A percentile compares a stretch with the other conserved stretches of the same genome.
Conservation (phyloP, 2,888 invertebrate species). For the Netelia inedita region DNA sequence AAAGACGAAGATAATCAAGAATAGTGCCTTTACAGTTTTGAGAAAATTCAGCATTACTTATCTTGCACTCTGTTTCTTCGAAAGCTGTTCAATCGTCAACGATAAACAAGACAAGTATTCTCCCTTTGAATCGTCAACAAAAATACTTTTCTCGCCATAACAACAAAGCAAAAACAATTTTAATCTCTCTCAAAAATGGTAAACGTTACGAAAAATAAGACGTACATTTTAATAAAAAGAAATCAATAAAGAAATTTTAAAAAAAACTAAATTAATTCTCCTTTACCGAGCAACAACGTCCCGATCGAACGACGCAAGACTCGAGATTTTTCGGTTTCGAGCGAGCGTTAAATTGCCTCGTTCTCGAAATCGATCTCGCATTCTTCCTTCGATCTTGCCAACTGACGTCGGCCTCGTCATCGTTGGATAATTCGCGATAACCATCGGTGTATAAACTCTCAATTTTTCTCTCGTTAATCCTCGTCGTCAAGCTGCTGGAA, state of each 20-base stretch:
- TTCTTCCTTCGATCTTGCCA: constrained; percentile 34
- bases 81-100: background rate
- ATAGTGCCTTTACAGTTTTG: background rate
- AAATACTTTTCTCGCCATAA: background rate
- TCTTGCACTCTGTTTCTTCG: background rate
- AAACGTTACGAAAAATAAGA: background rate
- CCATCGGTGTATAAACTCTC: background rate
- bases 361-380: constrained; percentile 16
- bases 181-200: constrained; percentile 12
- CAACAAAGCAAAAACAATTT: background rate
- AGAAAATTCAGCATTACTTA: background rate
- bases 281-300: constrained; percentile 67
- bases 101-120: background rate
- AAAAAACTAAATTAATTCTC: constrained; percentile 40
- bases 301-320: constrained; percentile 46
- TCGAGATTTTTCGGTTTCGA: constrained; percentile 14
- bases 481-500: constrained; percentile 21
- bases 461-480: constrained; percentile 47
- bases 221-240: background rate
- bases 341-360: constrained; percentile 12
- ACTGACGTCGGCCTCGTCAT: constrained; percentile 15
- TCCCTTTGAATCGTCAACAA: background rate
- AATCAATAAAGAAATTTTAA: constrained; percentile 11
- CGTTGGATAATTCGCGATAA: background rate
- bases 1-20: constrained; percentile 10